Evolutionary conservation across 2,797 vertebrate species (phyloP).

Genomic region (Yasuhikotakia modesta): DNA sequence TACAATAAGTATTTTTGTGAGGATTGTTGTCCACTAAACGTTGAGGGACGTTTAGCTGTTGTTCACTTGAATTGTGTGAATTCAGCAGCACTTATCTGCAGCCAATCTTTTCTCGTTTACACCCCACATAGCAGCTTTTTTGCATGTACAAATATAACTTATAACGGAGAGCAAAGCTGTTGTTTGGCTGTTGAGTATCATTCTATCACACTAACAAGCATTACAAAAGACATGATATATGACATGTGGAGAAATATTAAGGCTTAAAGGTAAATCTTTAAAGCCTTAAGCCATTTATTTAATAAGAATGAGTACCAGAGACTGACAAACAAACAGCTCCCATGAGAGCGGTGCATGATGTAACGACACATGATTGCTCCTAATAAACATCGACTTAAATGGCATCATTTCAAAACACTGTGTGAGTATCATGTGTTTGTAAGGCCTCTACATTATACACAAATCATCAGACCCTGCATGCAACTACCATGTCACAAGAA

Average conservation of each 20-base stretch:
- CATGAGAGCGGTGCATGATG: too few species aligned
- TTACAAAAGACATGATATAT: background rate
- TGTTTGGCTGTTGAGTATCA: background rate
- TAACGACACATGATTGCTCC: background rate
- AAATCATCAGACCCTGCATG: slow-evolving; percentile 31
- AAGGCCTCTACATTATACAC: background rate
- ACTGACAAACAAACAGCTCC: background rate
- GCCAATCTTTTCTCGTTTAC: slow-evolving; percentile 20
- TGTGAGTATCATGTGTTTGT: slow-evolving; percentile 29
- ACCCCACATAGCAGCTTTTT: slow-evolving; percentile 5
- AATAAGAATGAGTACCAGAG: too few species aligned
- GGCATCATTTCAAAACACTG: background rate
- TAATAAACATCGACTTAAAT: background rate
- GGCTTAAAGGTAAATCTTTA: too few species aligned
- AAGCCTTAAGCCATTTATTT: too few species aligned
- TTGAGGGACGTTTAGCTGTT: background rate
- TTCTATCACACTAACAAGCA: too few species aligned
- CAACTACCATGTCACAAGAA: slow-evolving; percentile 18
- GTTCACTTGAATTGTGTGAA: slow-evolving; percentile 21
- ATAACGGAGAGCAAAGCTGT: background rate
- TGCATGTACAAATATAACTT: slow-evolving; percentile 10
- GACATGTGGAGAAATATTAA: too few species aligned
- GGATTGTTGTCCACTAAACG: too few species aligned
- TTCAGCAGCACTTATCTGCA: slow-evolving; percentile 7
- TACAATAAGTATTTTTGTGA: too few species aligned